Conservation (phyloP, 2,888 invertebrate species). For the Caenorhabditis virilis region DNA sequence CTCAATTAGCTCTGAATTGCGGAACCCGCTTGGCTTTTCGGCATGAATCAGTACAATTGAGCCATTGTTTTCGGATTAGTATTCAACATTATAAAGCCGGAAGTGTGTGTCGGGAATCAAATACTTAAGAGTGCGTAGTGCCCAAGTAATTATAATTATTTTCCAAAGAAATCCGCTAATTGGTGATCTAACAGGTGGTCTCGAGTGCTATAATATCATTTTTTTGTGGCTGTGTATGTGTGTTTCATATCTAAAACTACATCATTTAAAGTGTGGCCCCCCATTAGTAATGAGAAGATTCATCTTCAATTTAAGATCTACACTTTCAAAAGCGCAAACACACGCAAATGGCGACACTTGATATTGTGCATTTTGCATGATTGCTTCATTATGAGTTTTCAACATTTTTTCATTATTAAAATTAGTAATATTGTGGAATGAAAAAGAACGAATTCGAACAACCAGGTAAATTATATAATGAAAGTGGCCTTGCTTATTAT, state of each 20-base stretch:
- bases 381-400: conserved; percentile 38
- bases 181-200: conserved; percentile 34
- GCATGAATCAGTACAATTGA: conserved; percentile 1
- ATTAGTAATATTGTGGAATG: background rate
- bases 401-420: background rate
- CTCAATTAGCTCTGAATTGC: conserved; percentile 44
- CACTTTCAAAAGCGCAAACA: conserved; percentile 16
- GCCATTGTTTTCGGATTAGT: conserved; percentile 12
- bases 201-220: too few relatives aligned
- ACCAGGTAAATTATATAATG: background rate
- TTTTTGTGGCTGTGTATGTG: too few relatives aligned
- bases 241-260: background rate
- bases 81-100: conserved; percentile 18
- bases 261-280: background rate
- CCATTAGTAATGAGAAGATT: conserved; percentile 18
- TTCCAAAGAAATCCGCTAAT: conserved; percentile 14
- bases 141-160: conserved; percentile 28
- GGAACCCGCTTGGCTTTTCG: background rate
- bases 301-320: conserved; percentile 12
- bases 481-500: conserved; percentile 28
- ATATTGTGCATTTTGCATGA: conserved; percentile 40
- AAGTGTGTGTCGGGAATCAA: background rate
- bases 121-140: background rate
- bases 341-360: conserved; percentile 34
- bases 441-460: conserved; percentile 2